Percentiles rank a stretch among this genome's conserved stretches.
phyloP scores from a whole-genome alignment of 1,140 invertebrate genomes.

The Drosophila kanapiae region DNA sequence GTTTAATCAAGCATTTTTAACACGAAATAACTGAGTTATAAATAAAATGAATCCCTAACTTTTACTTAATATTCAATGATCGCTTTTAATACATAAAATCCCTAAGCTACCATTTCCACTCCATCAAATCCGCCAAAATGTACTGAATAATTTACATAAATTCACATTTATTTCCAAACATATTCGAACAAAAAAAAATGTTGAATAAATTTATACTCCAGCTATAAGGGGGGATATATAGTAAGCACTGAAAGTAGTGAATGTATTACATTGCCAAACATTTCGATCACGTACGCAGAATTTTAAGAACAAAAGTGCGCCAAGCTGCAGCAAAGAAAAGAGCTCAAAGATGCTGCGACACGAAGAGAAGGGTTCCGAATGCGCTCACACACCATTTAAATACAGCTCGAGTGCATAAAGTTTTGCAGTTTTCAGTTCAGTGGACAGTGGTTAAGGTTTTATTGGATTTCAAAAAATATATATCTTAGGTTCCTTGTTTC shows the following conservation, averaged over 20 bases:
- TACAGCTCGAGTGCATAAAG: constrained; percentile 58
- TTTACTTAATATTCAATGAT: background rate
- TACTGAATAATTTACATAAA: constrained; percentile 39
- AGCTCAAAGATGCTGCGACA: constrained; percentile 49
- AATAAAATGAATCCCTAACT: too few species aligned
- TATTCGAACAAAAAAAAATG: constrained; percentile 19
- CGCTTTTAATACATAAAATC: too few species aligned
- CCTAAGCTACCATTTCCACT: constrained; percentile 10
- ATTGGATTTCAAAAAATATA: background rate
- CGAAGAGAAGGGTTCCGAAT: constrained; percentile 41
- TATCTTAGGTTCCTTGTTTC: too few species aligned
- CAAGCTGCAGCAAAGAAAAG: constrained; percentile 23
- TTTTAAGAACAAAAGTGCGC: constrained; percentile 52
- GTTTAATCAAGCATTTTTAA: background rate
- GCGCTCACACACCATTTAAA: constrained; percentile 57
- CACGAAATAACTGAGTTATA: background rate
- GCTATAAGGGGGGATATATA: constrained; percentile 26
- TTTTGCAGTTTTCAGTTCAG: constrained; percentile 24
- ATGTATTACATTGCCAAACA: constrained; percentile 50
- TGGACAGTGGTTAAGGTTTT: background rate
- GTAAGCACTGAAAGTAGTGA: constrained; percentile 40
- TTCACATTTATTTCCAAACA: constrained; percentile 39
- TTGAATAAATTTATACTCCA: constrained; percentile 34
- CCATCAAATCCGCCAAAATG: constrained; percentile 31
- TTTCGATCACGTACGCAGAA: constrained; percentile 64